Conservation (phyloP, 2,113 vertebrate species). For the Gnathonemus longibarbis region DNA sequence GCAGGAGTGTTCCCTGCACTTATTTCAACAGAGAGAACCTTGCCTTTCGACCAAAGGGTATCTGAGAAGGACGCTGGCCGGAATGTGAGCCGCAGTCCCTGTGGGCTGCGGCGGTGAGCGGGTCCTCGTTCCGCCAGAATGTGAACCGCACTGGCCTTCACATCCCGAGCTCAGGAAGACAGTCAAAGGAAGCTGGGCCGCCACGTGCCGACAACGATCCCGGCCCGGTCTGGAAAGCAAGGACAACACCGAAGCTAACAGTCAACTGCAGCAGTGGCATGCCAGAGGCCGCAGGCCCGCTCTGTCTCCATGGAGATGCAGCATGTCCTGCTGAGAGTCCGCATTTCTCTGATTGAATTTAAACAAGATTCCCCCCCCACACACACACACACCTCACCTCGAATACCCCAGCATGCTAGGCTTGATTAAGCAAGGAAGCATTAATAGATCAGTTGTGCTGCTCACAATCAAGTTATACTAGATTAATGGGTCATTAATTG, state of each 20-base stretch:
- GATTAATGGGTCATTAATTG: background rate
- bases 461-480: background rate
- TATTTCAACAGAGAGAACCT: background rate
- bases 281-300: background rate
- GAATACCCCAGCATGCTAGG: background rate
- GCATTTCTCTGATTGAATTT: background rate
- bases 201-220: background rate
- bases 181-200: background rate
- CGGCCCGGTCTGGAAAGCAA: background rate
- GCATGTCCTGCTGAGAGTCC: background rate
- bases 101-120: background rate
- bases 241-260: background rate
- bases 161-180: background rate
- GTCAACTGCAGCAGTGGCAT: background rate
- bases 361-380: background rate
- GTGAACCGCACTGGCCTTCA: background rate
- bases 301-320: background rate
- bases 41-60: background rate
- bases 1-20: background rate
- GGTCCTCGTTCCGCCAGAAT: too few relatives aligned
- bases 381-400: background rate
- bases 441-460: background rate
- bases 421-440: background rate
- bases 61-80: background rate
- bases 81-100: background rate